These are phyloP conservation scores for Cartodere bifasciata DNA, from an alignment of 2,888 invertebrate species.

Conservation along the genomic window DNA sequence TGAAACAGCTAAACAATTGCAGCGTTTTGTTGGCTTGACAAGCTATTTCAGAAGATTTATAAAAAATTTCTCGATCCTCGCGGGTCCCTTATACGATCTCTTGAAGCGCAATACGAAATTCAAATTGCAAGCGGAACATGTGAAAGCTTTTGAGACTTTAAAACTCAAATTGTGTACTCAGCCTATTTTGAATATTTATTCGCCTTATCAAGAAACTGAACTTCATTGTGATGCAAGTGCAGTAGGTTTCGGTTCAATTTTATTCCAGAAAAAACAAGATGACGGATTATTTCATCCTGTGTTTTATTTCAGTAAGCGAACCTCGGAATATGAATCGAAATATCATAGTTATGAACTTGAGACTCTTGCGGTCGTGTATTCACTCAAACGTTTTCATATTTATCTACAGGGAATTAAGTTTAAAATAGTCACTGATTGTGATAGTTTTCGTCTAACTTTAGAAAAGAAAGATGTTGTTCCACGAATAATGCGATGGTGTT, in stretches of 20 bases:
- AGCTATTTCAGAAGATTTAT: constrained; percentile 23
- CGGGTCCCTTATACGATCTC: constrained; percentile 17
- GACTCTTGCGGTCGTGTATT: constrained; percentile 19
- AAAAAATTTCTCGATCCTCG: constrained; percentile 16
- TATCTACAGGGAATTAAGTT: constrained; percentile 22
- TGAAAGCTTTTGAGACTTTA: constrained; percentile 15
- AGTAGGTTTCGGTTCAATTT: constrained; percentile 19
- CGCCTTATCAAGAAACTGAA: constrained; percentile 19
- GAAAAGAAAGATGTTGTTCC: constrained; percentile 22
- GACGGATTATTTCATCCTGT: constrained; percentile 22
- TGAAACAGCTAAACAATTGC: constrained; percentile 14
- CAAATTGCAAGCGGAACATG: constrained; percentile 17
- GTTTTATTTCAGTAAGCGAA: constrained; percentile 24
- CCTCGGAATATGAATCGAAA: constrained; percentile 20
- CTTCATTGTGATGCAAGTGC: constrained; percentile 23
- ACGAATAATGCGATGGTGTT: constrained; percentile 21
- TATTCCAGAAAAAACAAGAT: constrained; percentile 16
- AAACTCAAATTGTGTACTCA: constrained; percentile 15
- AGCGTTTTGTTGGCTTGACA: constrained; percentile 21
- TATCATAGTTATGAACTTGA: constrained; percentile 28
- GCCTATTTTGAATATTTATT: constrained; percentile 17
- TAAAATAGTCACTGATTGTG: constrained; percentile 23
- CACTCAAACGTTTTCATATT: constrained; percentile 20
- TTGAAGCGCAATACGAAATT: constrained; percentile 18
- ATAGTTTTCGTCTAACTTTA: constrained; percentile 19